Evolutionary conservation across 2,797 vertebrate species (phyloP).

Genomic region (Enteromius paludinosus): DNA sequence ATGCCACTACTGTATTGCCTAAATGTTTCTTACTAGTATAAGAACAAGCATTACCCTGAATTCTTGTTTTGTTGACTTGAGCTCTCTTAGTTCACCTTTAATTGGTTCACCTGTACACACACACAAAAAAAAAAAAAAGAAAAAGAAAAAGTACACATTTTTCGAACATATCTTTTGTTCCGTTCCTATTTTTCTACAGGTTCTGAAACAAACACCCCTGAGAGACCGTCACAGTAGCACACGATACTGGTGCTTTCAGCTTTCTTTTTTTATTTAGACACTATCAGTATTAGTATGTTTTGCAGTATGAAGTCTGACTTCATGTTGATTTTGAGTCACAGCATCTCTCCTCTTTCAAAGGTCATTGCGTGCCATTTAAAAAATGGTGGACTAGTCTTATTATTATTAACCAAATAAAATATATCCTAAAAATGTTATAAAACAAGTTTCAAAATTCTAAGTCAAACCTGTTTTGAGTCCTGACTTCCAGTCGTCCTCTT

Average conservation of each 20-base stretch:
- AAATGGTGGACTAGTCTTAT: not conserved
- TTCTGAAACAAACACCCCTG: slow-evolving; percentile 32
- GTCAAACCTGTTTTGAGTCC: not conserved
- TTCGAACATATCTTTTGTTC: not conserved
- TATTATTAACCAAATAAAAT: not conserved
- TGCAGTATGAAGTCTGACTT: slow-evolving; percentile 11
- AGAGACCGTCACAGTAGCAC: slow-evolving; percentile 21
- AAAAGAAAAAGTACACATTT: slow-evolving; percentile 2
- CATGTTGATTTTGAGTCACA: slow-evolving; percentile 44
- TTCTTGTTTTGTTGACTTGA: not conserved
- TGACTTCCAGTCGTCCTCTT: not conserved
- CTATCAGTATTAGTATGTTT: slow-evolving; percentile 1
- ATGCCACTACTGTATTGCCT: not conserved
- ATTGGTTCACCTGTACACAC: slow-evolving; percentile 7
- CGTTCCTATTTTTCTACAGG: slow-evolving; percentile 6
- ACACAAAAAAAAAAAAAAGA: not conserved
- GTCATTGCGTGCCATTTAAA: slow-evolving; percentile 9
- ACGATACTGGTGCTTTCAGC: slow-evolving; percentile 13
- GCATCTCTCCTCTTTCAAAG: not conserved
- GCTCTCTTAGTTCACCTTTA: not conserved
- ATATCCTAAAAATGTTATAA: not conserved
- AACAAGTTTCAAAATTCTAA: slow-evolving; percentile 10
- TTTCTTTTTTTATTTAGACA: slow-evolving; percentile 4
- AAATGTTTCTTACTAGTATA: not conserved
- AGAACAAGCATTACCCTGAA: slow-evolving; percentile 13